These are phyloP conservation scores for Tachystola acroxantha DNA, from an alignment of 2,888 invertebrate species.

Conservation along the genomic window DNA sequence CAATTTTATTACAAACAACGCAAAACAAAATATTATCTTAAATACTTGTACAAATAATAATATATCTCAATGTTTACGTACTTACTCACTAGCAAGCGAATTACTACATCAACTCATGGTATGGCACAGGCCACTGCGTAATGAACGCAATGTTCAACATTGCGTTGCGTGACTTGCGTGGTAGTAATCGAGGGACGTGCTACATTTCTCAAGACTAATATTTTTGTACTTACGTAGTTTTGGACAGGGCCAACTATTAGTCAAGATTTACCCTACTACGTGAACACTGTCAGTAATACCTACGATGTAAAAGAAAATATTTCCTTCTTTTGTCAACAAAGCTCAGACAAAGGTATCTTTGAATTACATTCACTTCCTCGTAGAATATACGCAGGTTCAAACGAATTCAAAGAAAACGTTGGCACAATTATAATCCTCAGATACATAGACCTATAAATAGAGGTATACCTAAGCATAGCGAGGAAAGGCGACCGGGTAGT, in stretches of 20 bases:
- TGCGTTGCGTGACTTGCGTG: constrained; percentile 13
- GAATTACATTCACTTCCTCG: neutral
- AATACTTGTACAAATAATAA: no score
- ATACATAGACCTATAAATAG: no score
- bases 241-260: neutral
- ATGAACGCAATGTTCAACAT: constrained; percentile 10
- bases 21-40: no score
- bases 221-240: constrained; percentile 5
- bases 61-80: no score
- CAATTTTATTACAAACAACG: no score
- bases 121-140: constrained; percentile 6
- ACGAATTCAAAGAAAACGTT: constrained; percentile 3
- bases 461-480: neutral
- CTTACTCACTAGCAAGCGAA: no score
- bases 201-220: constrained; percentile 11
- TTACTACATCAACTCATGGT: no score
- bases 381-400: neutral
- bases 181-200: constrained; percentile 12
- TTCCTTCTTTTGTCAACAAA: constrained; percentile 1
- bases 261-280: constrained; percentile 1
- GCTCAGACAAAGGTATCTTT: neutral
- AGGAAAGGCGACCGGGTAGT: constrained; percentile 16
- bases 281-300: neutral
- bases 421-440: neutral
- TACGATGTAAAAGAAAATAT: neutral